Evolutionary conservation across 2,888 invertebrate species (phyloP).

Genomic region (Gibbula magus): DNA sequence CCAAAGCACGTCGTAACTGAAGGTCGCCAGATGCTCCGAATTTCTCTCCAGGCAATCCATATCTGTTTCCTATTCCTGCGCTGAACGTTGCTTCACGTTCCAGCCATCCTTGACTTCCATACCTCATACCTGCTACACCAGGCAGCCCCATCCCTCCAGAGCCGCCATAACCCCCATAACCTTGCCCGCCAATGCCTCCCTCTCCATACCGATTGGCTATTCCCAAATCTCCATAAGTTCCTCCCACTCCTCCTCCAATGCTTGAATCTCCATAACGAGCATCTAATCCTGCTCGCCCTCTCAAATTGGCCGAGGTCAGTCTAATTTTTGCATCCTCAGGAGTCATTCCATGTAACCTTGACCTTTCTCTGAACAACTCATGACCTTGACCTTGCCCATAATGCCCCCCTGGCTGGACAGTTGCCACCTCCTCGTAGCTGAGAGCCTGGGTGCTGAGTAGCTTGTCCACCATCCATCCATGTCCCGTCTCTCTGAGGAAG

Average conservation of each 20-base stretch:
- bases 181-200: background rate
- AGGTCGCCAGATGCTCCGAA: background rate
- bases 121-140: background rate
- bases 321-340: background rate
- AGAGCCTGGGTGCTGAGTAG: too few relatives aligned
- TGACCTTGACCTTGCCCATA: background rate
- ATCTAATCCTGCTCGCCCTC: too few relatives aligned
- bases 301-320: background rate
- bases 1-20: too few relatives aligned
- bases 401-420: background rate
- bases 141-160: conserved; percentile 14
- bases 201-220: background rate
- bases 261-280: too few relatives aligned
- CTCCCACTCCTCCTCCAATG: background rate
- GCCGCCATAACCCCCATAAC: background rate
- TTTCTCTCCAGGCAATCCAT: background rate
- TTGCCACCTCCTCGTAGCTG: too few relatives aligned
- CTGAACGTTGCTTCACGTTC: conserved; percentile 30
- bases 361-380: too few relatives aligned
- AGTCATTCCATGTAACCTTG: too few relatives aligned
- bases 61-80: conserved; percentile 16
- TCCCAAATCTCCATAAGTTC: conserved; percentile 27
- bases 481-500: too few relatives aligned
- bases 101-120: conserved; percentile 21
- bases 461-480: too few relatives aligned